Conservation (phyloP, 1,140 invertebrate species). For the Zophobas morio region DNA sequence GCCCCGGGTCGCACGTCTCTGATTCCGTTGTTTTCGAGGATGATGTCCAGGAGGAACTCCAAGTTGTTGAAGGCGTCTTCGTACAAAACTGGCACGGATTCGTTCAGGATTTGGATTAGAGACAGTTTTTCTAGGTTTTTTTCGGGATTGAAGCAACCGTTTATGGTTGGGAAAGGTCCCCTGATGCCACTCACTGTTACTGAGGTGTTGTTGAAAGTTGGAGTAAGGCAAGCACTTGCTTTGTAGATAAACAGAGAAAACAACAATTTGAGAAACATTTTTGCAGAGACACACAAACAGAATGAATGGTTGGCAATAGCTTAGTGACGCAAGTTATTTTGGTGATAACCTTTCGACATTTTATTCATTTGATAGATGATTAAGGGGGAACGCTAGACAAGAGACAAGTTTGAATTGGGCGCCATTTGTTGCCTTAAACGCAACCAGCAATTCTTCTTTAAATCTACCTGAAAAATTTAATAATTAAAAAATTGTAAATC, state of each 20-base stretch:
- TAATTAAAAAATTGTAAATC: no score
- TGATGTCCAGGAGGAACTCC: slow-evolving; percentile 59
- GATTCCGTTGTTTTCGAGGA: slow-evolving; percentile 61
- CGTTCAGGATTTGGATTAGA: slow-evolving; percentile 61
- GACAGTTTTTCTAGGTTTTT: slow-evolving; percentile 60
- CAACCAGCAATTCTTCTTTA: no score
- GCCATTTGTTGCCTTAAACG: no score
- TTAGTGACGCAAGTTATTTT: background rate
- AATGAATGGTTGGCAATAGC: background rate
- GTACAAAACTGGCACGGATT: slow-evolving; percentile 61
- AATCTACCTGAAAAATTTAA: no score
- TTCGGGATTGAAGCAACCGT: slow-evolving; percentile 62
- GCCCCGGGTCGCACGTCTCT: slow-evolving; percentile 59
- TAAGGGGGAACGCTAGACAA: no score
- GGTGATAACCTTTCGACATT: slow-evolving; percentile 13
- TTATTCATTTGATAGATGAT: background rate
- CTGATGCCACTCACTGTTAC: slow-evolving; percentile 60
- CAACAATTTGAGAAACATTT: slow-evolving; percentile 30
- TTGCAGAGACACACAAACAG: background rate
- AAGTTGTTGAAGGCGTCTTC: slow-evolving; percentile 61
- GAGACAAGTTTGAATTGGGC: no score
- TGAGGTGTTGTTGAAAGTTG: slow-evolving; percentile 59
- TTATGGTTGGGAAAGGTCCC: slow-evolving; percentile 58
- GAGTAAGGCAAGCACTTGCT: slow-evolving; percentile 50
- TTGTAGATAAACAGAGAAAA: slow-evolving; percentile 26